These are phyloP conservation scores for Camponotus pennsylvanicus DNA, from an alignment of 1,140 invertebrate species.

Conservation along the genomic window DNA sequence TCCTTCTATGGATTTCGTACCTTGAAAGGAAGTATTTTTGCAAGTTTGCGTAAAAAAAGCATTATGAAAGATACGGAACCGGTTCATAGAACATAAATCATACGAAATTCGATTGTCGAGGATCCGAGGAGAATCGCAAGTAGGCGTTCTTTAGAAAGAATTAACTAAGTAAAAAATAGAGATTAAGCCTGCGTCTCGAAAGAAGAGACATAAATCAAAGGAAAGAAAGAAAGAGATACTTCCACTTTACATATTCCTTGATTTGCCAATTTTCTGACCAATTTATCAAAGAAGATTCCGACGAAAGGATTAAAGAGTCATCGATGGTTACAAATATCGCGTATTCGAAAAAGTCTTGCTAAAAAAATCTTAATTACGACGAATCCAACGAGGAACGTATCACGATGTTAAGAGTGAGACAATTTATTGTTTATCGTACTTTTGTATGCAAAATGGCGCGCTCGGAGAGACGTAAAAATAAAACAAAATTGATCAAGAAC, in stretches of 20 bases:
- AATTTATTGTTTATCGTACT: background rate
- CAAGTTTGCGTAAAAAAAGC: background rate
- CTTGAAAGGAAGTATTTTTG: background rate
- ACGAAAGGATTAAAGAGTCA: background rate
- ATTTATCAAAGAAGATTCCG: background rate
- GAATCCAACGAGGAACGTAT: background rate
- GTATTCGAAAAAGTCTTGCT: background rate
- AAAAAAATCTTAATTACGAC: background rate
- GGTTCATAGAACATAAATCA: background rate
- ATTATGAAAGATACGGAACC: background rate
- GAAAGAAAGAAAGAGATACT: background rate
- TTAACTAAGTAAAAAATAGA: background rate
- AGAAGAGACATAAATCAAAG: background rate
- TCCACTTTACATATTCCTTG: background rate
- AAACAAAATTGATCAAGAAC: background rate
- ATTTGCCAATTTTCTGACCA: background rate
- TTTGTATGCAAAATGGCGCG: background rate
- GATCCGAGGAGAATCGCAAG: background rate
- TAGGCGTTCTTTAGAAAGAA: background rate
- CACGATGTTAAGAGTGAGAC: background rate
- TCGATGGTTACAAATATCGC: background rate
- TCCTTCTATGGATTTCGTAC: background rate
- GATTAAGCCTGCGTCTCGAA: background rate
- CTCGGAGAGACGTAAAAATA: background rate
- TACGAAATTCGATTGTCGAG: conserved; percentile 15